Conservation (phyloP, 2,888 invertebrate species). For the Schizaphis graminum region DNA sequence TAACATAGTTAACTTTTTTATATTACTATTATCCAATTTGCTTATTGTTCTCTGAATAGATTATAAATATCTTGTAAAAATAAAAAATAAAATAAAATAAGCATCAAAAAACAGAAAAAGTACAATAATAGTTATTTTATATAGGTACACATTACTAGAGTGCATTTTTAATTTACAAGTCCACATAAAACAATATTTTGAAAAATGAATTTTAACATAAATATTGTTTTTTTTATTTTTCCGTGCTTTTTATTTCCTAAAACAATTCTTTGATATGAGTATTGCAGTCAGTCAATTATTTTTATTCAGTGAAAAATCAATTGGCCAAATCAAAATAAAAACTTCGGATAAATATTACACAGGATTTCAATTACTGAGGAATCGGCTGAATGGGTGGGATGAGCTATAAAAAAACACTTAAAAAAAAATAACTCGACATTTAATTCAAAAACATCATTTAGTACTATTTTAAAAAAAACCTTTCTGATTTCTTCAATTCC, state of each 20-base stretch:
- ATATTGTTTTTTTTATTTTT: not conserved
- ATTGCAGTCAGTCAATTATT: conserved; percentile 15
- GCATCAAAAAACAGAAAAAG: not conserved
- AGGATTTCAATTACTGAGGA: conserved; percentile 44
- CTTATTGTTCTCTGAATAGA: no score
- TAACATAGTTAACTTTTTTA: no score
- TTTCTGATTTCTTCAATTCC: conserved; percentile 33
- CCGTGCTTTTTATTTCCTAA: not conserved
- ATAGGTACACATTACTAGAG: not conserved
- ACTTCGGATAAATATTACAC: not conserved
- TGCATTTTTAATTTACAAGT: not conserved
- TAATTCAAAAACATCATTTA: conserved; percentile 29
- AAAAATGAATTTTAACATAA: not conserved
- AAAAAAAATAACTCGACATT: conserved; percentile 6
- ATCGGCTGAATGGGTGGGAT: not conserved
- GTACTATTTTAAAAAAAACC: not conserved
- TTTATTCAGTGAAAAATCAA: not conserved
- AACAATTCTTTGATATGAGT: not conserved
- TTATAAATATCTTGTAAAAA: no score
- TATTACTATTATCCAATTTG: no score
- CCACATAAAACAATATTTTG: not conserved
- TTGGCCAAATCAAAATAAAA: not conserved
- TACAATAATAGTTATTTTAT: not conserved
- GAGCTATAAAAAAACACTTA: conserved; percentile 16
- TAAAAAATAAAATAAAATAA: no score